A percentile compares a stretch with the other conserved stretches of the same genome.
Conservation (phyloP, 2,113 vertebrate genomes). For the Plecturocebus donacophilus region DNA sequence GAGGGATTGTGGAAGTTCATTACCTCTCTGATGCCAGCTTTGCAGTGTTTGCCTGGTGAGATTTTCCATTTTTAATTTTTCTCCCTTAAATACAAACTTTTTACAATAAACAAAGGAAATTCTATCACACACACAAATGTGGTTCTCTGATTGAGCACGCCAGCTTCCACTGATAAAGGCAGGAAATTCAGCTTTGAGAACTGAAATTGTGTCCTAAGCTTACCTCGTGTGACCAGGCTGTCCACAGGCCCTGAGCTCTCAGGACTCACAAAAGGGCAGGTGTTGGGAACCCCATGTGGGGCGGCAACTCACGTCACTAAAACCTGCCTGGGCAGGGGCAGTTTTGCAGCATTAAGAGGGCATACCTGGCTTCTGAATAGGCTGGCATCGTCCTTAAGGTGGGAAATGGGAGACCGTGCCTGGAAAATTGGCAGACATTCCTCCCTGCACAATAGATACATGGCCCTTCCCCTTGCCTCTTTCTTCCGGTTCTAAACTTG, state of each 20-base stretch:
- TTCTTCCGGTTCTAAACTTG: neutral
- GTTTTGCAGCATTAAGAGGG: neutral
- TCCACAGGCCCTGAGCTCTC: neutral
- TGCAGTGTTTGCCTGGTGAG: conserved; percentile 22
- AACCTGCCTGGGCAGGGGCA: neutral
- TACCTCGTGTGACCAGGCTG: conserved; percentile 7
- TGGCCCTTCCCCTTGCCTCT: accelerated
- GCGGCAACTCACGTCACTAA: neutral
- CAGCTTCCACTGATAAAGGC: conserved; percentile 72
- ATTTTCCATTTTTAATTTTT: conserved; percentile 43
- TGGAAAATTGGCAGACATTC: neutral
- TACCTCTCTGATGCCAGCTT: conserved; percentile 43
- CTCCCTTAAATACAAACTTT: conserved; percentile 46
- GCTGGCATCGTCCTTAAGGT: neutral
- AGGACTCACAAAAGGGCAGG: neutral
- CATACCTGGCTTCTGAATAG: neutral
- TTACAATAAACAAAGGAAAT: conserved; percentile 78
- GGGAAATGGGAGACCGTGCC: neutral
- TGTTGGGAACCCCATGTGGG: neutral
- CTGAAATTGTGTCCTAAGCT: conserved; percentile 52
- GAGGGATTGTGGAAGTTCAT: neutral
- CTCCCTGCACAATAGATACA: accelerated
- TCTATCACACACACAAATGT: conserved; percentile 46
- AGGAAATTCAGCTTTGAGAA: conserved; percentile 64
- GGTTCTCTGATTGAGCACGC: conserved; percentile 49